These are phyloP conservation scores for Pseudochirops cupreus DNA, from an alignment of 2,797 vertebrate genomes.

Conservation along the genomic window DNA sequence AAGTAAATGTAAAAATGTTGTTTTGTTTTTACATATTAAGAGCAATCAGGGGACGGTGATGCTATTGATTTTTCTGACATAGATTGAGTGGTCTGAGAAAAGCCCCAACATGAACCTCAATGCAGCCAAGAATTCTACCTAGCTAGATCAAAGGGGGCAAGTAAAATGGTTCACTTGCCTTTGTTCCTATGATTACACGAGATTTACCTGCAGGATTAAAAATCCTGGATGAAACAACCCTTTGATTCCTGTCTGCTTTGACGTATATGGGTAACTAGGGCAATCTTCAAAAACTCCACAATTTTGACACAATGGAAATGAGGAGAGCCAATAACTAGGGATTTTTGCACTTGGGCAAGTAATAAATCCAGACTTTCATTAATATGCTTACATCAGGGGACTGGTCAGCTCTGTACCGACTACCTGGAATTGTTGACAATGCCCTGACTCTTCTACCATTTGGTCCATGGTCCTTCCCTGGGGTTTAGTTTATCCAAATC, in stretches of 20 bases:
- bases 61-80: slow-evolving; percentile 76
- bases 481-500: neutral
- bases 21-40: slow-evolving; percentile 81
- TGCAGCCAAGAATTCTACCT: slow-evolving; percentile 56
- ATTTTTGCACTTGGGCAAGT: neutral
- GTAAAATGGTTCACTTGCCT: slow-evolving; percentile 48
- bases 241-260: slow-evolving; percentile 12
- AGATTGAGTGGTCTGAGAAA: slow-evolving; percentile 74
- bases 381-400: neutral
- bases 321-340: slow-evolving; percentile 30
- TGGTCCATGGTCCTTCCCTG: neutral
- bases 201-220: slow-evolving; percentile 24
- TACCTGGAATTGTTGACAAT: neutral
- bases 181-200: slow-evolving; percentile 15
- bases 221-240: slow-evolving; percentile 29
- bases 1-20: slow-evolving; percentile 64
- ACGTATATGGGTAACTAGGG: neutral
- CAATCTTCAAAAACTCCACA: slow-evolving; percentile 30
- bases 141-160: slow-evolving; percentile 66
- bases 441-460: neutral
- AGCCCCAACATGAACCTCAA: slow-evolving; percentile 9
- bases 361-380: neutral
- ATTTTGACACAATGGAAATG: neutral
- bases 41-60: slow-evolving; percentile 70
- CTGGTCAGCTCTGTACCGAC: neutral